A percentile compares a stretch with the other conserved stretches of the same genome.
Evolutionary conservation across 30 jellyfish, hydroid and myxozoan species (phyloP).

Genomic region (Turritopsis dohrnii): DNA sequence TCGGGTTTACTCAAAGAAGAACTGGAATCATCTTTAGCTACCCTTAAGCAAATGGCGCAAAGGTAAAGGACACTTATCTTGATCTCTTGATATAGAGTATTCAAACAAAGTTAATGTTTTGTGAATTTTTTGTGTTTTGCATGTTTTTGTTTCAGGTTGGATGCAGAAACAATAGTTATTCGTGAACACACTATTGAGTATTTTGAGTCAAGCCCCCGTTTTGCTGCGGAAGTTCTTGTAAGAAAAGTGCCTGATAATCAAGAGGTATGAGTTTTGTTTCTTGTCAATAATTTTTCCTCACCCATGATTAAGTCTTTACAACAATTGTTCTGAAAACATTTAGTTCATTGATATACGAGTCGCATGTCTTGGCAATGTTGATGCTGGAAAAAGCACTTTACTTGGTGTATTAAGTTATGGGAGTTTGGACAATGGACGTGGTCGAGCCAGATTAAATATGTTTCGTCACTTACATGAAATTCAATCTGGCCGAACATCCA

Average conservation of each 20-base stretch:
- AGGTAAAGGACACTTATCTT: slow-evolving; percentile 39
- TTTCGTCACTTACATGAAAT: slow-evolving; percentile 97
- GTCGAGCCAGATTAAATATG: slow-evolving; percentile 93
- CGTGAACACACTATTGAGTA: slow-evolving; percentile 50
- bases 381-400: slow-evolving; percentile 97
- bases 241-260: slow-evolving; percentile 84
- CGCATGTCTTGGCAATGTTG: slow-evolving; percentile 98
- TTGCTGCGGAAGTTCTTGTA: slow-evolving; percentile 88
- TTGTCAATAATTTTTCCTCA: background rate
- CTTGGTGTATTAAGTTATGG: slow-evolving; percentile 92
- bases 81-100: background rate
- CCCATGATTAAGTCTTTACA: background rate
- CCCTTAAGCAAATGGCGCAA: slow-evolving; percentile 59
- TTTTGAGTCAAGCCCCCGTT: slow-evolving; percentile 20
- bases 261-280: slow-evolving; percentile 51
- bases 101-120: background rate
- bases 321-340: background rate
- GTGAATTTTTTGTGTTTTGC: background rate
- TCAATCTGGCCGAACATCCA: slow-evolving; percentile 98
- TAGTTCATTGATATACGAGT: slow-evolving; percentile 90
- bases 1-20: slow-evolving; percentile 82
- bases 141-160: slow-evolving; percentile 51
- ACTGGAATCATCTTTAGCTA: slow-evolving; percentile 73
- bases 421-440: slow-evolving; percentile 94
- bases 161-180: slow-evolving; percentile 71